Evolutionary conservation across 2,888 invertebrate genomes (phyloP), one percentile per base, ranked within the genome.

Genomic region (Tuberolachnus salignus): DNA sequence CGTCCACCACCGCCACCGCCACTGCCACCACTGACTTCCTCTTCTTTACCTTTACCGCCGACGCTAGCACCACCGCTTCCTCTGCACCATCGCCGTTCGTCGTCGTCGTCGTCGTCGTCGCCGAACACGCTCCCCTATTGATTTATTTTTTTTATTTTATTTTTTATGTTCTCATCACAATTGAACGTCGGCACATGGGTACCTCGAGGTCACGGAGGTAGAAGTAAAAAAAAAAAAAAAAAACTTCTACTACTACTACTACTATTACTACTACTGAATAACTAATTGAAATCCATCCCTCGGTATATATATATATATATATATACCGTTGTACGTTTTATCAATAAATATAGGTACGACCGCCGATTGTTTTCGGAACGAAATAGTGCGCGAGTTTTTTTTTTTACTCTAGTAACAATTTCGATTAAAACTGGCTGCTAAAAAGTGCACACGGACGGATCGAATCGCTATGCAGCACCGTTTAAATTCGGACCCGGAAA

Each of bases 121-220:
- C 73, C 53, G 57, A 66, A 75, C 75, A 67, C 75, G 75, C 66
- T 78, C 61, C 49, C 57, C 49, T 78, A 78, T 78, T 78, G 78
- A 78, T 78, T 78, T 78, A 57, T 75, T 61, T 61, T 63, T 21
- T 14, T 70, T 57, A 19, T 57, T 71, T 59, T 46, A 19, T 71
- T 57, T 75, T 75, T 66, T 57, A 59, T 23, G 78, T 78, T 78
- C 67, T 67, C 78, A 69, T 78, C 67, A 78, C 69, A 69, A 69
- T 78, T 42, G 78, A 78, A 78, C 42, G 59, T 3, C 34, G 64
- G 59, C 59, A 67, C 78, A 78, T 69, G 23, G 59, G 63, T 64
- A 73, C 63, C 26, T 13, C 34, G 78, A 61, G 78, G 78, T 78
- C 69, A 67, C 49, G 21, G 59, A 69, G 42, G 49, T 75, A 26